Base-by-base conservation (phyloP, 2,888 invertebrate genomes). In the Acrobasis repandana region DNA sequence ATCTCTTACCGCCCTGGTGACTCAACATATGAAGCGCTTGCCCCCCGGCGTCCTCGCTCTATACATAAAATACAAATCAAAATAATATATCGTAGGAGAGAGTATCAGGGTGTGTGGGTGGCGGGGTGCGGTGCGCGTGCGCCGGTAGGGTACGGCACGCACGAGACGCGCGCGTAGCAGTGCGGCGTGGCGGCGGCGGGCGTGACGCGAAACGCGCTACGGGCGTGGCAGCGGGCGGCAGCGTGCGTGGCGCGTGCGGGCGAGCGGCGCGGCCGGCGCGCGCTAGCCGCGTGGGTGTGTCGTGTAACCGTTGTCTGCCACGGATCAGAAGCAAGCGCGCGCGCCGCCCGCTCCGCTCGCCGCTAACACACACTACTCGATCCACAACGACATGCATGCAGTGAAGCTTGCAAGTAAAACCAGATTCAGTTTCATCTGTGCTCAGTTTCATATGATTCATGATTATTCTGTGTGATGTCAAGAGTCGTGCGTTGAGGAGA, bases 1-100 rank as follows among this genome's bases (percentile, higher is more conserved):
- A 86, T 88, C 88, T 94, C 96, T 97, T 97, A 97, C 97, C 97
- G 96, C 97, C 97, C 96, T 98, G 98, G 93, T 96, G 96, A 93
- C 96, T 95, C 94, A 98, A 94, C 95, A 95, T 95, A 93, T 96
- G 95, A 94, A 97, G 93, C 86, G 97, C 97, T 94, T 96, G 95
- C 93, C 96, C 95, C 90, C 97, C 98, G 88, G 96, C 95, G 88
- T 98, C 97, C 95, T 97, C 96, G 94, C 97, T 97, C 97, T 98
- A 95, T 93, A 95, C 92, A 93, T 91, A 92, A 92, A 92, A 92
- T 89, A 92, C 85, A 92, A 91, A 91, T 90, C 87, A 91, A 91
- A 90, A 92, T 89, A 92, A 91, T 90, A 90, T 86, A 89, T 89
- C 88, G 88, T 84, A 89, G 89, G 88, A 88, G 90, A 89, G 88